phyloP scores from a whole-genome alignment of 2,113 vertebrate species.

The Tretioscincus oriximinensis region DNA sequence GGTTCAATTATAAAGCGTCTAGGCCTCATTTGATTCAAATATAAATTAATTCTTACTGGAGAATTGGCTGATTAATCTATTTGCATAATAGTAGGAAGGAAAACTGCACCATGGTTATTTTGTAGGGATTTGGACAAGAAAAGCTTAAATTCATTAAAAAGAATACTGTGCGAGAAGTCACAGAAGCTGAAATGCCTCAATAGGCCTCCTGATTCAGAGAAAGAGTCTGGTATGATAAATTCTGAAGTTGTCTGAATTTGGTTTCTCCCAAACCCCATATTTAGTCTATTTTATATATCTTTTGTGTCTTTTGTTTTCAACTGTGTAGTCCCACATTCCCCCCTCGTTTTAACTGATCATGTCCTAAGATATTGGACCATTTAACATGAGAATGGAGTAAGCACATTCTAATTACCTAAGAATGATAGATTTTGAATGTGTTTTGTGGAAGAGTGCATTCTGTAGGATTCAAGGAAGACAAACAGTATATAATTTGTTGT shows the following conservation, averaged over 20 bases:
- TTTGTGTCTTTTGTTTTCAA: background rate
- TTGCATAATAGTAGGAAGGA: slow-evolving; percentile 92
- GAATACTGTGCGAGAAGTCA: slow-evolving; percentile 76
- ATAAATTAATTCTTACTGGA: slow-evolving; percentile 94
- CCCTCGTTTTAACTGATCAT: background rate
- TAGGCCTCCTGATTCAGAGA: slow-evolving; percentile 50
- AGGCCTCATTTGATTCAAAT: slow-evolving; percentile 94
- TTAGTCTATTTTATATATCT: background rate
- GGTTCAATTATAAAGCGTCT: slow-evolving; percentile 80
- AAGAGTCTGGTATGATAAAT: slow-evolving; percentile 26
- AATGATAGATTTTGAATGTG: background rate
- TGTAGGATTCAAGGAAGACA: background rate
- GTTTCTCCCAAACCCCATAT: slow-evolving; percentile 30
- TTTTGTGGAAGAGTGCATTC: background rate
- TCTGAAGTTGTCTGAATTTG: slow-evolving; percentile 1
- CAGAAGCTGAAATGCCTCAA: slow-evolving; percentile 64
- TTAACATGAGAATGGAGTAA: background rate
- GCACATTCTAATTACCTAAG: accelerated
- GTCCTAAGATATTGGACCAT: background rate
- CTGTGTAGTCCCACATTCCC: background rate
- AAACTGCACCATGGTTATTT: slow-evolving; percentile 74
- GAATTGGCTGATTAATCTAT: slow-evolving; percentile 90
- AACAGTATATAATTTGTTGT: background rate
- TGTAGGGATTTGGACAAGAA: slow-evolving; percentile 73
- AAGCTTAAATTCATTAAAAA: slow-evolving; percentile 78